Evolutionary conservation across 2,797 vertebrate genomes (phyloP).

Genomic region (Sardinella longiceps): DNA sequence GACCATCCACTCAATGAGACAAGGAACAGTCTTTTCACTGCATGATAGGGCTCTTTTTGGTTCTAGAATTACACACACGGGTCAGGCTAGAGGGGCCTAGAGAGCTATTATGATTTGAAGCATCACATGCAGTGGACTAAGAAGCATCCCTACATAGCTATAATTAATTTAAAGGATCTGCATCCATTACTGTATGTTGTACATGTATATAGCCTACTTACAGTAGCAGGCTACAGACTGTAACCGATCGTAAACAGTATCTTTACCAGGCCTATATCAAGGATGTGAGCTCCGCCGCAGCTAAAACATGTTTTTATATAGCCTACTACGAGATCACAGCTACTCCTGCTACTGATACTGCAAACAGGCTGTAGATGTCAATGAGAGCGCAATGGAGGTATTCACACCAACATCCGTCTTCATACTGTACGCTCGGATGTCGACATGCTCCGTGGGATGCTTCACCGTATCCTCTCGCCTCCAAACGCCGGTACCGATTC

Average conservation of each 20-base stretch:
- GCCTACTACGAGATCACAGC: not conserved
- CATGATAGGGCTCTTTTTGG: not conserved
- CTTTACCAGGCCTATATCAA: not conserved
- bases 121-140: not conserved
- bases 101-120: not conserved
- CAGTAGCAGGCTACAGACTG: not conserved
- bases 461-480: not conserved
- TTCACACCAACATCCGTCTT: constrained; percentile 7
- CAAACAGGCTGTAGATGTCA: not conserved
- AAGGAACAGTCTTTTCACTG: not conserved
- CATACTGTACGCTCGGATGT: not conserved
- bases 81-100: not conserved
- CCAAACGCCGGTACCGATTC: constrained; percentile 13
- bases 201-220: not conserved
- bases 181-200: not conserved
- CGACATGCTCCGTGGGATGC: not conserved
- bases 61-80: not conserved
- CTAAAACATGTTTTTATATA: not conserved
- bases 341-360: constrained; percentile 1
- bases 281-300: not conserved
- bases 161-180: not conserved
- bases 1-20: not conserved
- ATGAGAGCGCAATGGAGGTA: constrained; percentile 1
- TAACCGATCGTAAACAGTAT: not conserved
- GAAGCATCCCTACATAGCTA: not conserved